phyloP scores from a whole-genome alignment of 2,113 vertebrate species.

The Microtus montanus region DNA sequence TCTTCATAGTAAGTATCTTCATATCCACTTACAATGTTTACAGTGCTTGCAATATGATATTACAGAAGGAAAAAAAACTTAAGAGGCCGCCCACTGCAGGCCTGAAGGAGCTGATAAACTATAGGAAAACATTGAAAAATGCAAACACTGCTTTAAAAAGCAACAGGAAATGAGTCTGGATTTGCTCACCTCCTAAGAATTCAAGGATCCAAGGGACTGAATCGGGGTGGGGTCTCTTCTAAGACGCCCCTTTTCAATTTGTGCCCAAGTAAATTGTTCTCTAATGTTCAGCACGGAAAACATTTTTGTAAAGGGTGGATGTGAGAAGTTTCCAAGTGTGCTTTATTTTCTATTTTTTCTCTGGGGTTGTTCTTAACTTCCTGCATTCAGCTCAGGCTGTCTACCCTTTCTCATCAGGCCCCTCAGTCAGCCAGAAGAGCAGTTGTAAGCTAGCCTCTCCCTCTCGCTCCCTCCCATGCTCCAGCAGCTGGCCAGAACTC shows the following conservation, averaged over 20 bases:
- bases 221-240: background rate
- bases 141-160: background rate
- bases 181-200: background rate
- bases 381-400: background rate
- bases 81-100: background rate
- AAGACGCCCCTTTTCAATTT: background rate
- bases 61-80: background rate
- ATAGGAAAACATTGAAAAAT: background rate
- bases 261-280: background rate
- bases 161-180: background rate
- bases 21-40: background rate
- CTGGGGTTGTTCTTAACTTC: background rate
- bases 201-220: background rate
- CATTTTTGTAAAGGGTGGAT: background rate
- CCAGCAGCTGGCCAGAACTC: accelerated
- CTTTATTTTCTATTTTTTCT: background rate
- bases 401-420: accelerated
- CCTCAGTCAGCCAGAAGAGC: too few relatives aligned
- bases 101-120: background rate
- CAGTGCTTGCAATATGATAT: background rate
- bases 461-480: background rate
- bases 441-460: accelerated
- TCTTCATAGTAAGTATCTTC: background rate
- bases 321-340: background rate
- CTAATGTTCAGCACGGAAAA: background rate